These are phyloP conservation scores for Heliothis virescens DNA, from an alignment of 1,140 invertebrate genomes.

Conservation along the genomic window DNA sequence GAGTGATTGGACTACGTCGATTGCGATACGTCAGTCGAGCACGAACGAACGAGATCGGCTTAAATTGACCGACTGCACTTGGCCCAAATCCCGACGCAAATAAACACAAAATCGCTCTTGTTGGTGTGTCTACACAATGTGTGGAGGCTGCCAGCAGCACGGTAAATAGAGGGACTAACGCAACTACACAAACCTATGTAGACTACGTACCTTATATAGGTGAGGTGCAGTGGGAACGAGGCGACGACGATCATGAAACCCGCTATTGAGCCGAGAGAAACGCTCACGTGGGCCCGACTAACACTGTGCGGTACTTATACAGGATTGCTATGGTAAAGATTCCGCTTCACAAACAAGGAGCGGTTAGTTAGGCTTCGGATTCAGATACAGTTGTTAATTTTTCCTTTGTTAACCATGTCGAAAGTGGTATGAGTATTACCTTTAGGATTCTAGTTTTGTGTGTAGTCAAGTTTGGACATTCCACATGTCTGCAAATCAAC, in stretches of 20 bases:
- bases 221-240: constrained; percentile 58
- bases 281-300: constrained; percentile 43
- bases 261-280: constrained; percentile 57
- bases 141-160: constrained; percentile 52
- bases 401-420: neutral
- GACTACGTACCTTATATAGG: constrained; percentile 43
- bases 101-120: constrained; percentile 65
- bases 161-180: constrained; percentile 56
- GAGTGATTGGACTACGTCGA: constrained; percentile 39
- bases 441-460: neutral
- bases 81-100: constrained; percentile 70
- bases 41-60: constrained; percentile 55
- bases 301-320: constrained; percentile 42
- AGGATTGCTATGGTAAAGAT: constrained; percentile 24
- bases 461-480: neutral
- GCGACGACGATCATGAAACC: constrained; percentile 60
- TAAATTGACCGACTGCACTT: constrained; percentile 71
- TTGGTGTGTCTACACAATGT: constrained; percentile 57
- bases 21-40: constrained; percentile 32
- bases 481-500: no score
- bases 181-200: constrained; percentile 38
- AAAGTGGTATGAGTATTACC: neutral
- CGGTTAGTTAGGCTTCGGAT: neutral
- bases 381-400: neutral
- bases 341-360: neutral